Evolutionary conservation across 2,797 vertebrate species (phyloP), one percentile per base, ranked within the genome.

Genomic region (Fistularia commersonii): DNA sequence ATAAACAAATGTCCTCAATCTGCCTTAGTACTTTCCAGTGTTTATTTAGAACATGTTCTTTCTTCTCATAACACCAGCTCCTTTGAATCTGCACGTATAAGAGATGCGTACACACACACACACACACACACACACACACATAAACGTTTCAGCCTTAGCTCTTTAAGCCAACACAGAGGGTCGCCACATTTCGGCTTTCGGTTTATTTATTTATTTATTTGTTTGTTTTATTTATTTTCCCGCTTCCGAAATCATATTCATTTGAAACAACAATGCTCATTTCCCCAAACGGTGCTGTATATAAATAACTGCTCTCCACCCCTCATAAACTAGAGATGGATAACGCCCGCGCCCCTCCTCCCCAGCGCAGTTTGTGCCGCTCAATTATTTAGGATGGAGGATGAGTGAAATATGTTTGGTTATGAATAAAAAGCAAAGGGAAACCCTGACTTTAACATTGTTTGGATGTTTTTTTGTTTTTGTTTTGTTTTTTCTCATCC

Each of bases 331-430:
- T 56, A 63, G 57, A 77, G 79, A 81, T 74, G 62, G 72, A 79
- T 83, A 23, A 10, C 48, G n/a, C n/a, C n/a, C n/a, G n/a, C 33
- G 14, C 12, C 6, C 33, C 4, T 6, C 44, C 64, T 74, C 83
- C 87, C 87, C 87, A 86, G 86, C 80, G 79, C 55, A 76, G 72
- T 86, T 88, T 84, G 76, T 61, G 71, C 71, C 72, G 68, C 64
- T 89, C 49, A 87, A 90, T 88, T 74, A 90, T 90, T 88, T 71
- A 90, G 49, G 2, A 8, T 45, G 51, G 65, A 67, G 66, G 78
- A 87, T 86, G 84, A 88, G 82, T 85, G 85, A 85, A 83, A 81
- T 76, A 77, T 83, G 84, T 82, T 62, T 57, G 69, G 74, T 81
- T 86, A 72, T 83, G 81, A 83, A 83, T 73, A 82, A 74, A 66